phyloP scores from a whole-genome alignment of 2,888 invertebrate species.

The Leuctra nigra region DNA sequence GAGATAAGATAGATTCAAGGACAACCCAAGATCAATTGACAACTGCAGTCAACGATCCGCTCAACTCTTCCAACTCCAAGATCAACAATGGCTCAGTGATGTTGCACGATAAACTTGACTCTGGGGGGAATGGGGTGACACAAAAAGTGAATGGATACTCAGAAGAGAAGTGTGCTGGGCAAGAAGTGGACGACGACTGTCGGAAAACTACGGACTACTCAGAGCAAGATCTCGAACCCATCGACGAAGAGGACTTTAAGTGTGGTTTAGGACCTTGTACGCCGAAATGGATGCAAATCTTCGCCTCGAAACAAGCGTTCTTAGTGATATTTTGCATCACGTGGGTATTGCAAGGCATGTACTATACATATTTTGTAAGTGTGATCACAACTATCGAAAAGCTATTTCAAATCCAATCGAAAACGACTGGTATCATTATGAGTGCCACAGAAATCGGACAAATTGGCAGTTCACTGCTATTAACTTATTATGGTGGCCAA shows the following conservation, averaged over 20 bases:
- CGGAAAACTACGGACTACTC: not conserved
- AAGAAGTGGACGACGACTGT: not conserved
- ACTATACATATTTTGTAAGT: conserved; percentile 89
- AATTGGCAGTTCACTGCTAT: conserved; percentile 78
- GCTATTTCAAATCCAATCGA: conserved; percentile 84
- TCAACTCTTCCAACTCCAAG: not conserved
- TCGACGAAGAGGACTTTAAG: conserved; percentile 48
- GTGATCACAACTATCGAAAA: conserved; percentile 91
- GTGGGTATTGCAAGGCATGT: conserved; percentile 83
- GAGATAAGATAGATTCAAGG: not conserved
- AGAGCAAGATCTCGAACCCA: conserved; percentile 23
- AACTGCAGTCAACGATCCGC: not conserved
- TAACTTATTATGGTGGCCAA: conserved; percentile 86
- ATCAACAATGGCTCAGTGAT: conserved; percentile 2
- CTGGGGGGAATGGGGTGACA: not conserved
- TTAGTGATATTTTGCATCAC: conserved; percentile 81
- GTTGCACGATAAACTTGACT: conserved; percentile 1
- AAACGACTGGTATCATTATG: conserved; percentile 78
- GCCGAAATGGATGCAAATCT: conserved; percentile 60
- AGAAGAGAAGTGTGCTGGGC: conserved; percentile 3
- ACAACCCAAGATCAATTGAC: not conserved
- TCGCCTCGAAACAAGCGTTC: conserved; percentile 84
- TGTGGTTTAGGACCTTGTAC: conserved; percentile 78
- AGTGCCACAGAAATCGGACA: conserved; percentile 91
- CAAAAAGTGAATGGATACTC: conserved; percentile 13